Percentiles rank a stretch among this genome's conserved stretches.
Conservation (phyloP, 2,113 vertebrate genomes). For the Suncus etruscus region DNA sequence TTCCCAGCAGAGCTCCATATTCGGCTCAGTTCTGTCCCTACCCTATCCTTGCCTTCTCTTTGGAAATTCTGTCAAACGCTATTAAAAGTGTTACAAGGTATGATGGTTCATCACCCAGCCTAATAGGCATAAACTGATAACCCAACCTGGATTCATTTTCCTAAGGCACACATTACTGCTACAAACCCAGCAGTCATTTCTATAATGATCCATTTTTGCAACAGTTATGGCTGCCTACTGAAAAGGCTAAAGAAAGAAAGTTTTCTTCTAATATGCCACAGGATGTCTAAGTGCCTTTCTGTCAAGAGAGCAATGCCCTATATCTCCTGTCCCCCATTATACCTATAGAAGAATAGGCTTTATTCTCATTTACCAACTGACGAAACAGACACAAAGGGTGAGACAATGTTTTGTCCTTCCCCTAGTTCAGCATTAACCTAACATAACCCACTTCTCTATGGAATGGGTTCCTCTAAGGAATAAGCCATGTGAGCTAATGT, state of each 20-base stretch:
- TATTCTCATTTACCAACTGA: slow-evolving; percentile 71
- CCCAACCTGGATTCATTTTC: not conserved
- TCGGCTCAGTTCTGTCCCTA: not conserved
- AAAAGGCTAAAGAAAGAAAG: slow-evolving; percentile 42
- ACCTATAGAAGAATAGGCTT: slow-evolving; percentile 49
- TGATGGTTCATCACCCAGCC: not conserved
- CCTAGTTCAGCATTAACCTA: slow-evolving; percentile 47
- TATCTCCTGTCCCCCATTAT: not conserved
- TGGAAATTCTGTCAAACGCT: not conserved
- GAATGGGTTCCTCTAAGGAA: not conserved
- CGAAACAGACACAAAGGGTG: slow-evolving; percentile 43
- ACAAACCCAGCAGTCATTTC: not conserved
- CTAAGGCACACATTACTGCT: not conserved
- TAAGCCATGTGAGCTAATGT: not conserved
- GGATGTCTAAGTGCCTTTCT: slow-evolving; percentile 31
- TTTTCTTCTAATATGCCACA: not conserved
- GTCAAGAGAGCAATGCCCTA: slow-evolving; percentile 64
- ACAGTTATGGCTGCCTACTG: not conserved
- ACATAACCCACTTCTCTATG: not conserved
- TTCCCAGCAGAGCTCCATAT: not conserved
- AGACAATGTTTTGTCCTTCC: slow-evolving; percentile 1
- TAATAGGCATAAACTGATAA: not conserved
- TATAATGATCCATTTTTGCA: not conserved
- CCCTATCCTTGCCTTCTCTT: not conserved
- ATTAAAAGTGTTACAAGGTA: not conserved